A percentile compares a stretch with the other conserved stretches of the same genome.
These are phyloP conservation scores for Netelia fuscicornis DNA, from an alignment of 2,888 invertebrate species.

Conservation along the genomic window DNA sequence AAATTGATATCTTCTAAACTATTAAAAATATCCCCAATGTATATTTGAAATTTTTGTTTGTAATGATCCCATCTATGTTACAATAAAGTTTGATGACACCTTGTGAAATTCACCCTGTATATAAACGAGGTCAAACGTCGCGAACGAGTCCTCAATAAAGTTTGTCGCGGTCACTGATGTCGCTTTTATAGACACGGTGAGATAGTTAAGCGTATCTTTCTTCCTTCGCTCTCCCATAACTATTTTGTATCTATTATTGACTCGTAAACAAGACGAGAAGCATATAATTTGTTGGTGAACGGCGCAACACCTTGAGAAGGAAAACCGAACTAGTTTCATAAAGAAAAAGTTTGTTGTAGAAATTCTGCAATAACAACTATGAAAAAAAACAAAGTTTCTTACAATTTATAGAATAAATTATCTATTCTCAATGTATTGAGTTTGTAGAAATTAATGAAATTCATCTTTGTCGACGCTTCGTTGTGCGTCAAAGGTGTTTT, in stretches of 20 bases:
- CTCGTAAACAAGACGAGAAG: background rate
- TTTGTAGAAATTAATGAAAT: no score
- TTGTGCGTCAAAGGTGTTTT: no score
- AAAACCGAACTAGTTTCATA: background rate
- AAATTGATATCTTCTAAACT: no score
- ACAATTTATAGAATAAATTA: no score
- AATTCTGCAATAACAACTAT: background rate
- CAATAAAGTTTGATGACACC: no score
- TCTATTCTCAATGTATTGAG: no score
- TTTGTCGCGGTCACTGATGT: conserved; percentile 39
- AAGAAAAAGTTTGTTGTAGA: background rate
- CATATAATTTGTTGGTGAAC: background rate
- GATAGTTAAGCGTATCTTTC: conserved; percentile 8
- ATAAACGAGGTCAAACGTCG: conserved; percentile 45
- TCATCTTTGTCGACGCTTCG: no score
- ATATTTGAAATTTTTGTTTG: no score
- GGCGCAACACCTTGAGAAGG: background rate
- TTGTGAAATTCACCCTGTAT: background rate
- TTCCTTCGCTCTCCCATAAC: background rate
- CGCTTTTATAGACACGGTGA: conserved; percentile 10
- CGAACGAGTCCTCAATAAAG: conserved; percentile 55
- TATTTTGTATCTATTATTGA: conserved; percentile 4
- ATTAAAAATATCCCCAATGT: no score
- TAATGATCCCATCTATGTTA: no score
- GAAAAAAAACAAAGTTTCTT: background rate